Base-by-base conservation (phyloP, 2,797 vertebrate genomes). In the Microctenopoma lineatum region DNA sequence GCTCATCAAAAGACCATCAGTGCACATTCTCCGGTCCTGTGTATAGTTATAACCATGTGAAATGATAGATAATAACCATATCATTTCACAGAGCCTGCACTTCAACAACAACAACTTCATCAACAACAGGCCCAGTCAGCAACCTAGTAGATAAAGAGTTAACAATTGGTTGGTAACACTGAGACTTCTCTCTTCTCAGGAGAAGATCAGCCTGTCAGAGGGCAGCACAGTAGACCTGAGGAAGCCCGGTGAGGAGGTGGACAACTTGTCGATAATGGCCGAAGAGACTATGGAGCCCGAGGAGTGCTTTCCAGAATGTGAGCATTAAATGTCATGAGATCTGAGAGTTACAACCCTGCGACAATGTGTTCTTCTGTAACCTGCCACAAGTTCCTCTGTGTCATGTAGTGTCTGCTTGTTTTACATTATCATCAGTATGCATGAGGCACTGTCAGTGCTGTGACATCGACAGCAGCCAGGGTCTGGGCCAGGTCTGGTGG, bases 161-260 rank as follows among this genome's bases (percentile, higher is more conserved):
- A 32, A 7, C 15, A 16, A 2, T 2, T 3, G 6, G 7, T 55
- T 44, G 12, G 7, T 79, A 68, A 90, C 48, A 34, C 3, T 64
- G 39, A 51, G 1, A 53, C 26, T 44, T 73, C 4, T 59, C 14
- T 7, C 13, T 63, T 45, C 38, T 25, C 74, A 89, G 77, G 97
- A 98, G 84, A 91, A 92, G 9, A 45, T 89, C 89, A 99, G 97
- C 79, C 90, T 96, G 66, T 99, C 98, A 1, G 98, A 99, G 90
- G 98, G 97, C 70, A 99, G 98, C 90, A 99, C 98, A 0, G 97
- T 98, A 73, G 98, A 99, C 84, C 90, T 99, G 85, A 95, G 95
- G 87, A 98, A 96, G 80, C 94, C 96, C 0, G 93, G 94, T 3
- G 96, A 97, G 38, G 95, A 97, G 63, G 86, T 95, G 66, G 97